Conservation (phyloP, 2,888 invertebrate species). For the Argyra leucocephala region DNA sequence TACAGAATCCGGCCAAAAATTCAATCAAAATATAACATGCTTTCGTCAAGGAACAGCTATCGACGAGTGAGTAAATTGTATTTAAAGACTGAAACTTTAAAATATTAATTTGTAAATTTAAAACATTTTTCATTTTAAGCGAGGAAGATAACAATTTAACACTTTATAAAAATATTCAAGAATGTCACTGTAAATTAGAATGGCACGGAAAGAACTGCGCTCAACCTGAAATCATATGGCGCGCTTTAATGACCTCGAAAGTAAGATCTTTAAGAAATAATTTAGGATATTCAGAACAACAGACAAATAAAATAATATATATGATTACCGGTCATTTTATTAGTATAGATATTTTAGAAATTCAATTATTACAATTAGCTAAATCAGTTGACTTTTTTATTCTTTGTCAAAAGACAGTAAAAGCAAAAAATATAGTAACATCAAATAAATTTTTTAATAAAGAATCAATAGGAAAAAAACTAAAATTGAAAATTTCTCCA, state of each 20-base stretch:
- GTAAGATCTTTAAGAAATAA: conserved; percentile 21
- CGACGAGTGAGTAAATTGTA: neutral
- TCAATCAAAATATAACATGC: conserved; percentile 19
- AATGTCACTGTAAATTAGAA: conserved; percentile 50
- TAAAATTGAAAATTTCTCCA: neutral
- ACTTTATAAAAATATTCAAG: conserved; percentile 19
- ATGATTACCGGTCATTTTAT: conserved; percentile 47
- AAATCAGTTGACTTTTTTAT: conserved; percentile 57
- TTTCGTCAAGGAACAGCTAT: conserved; percentile 19
- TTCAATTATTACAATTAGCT: conserved; percentile 52
- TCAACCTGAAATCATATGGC: conserved; percentile 58
- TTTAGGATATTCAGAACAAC: neutral
- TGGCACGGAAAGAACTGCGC: conserved; percentile 59
- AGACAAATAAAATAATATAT: conserved; percentile 47
- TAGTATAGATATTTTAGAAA: conserved; percentile 50
- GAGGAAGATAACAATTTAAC: neutral
- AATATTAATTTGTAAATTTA: neutral
- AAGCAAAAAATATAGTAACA: neutral
- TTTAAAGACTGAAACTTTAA: no score
- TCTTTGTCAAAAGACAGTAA: conserved; percentile 43
- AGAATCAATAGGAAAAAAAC: neutral
- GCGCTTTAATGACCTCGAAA: conserved; percentile 51
- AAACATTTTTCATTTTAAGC: neutral
- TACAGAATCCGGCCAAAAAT: conserved; percentile 17
- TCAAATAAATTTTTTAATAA: neutral